Conservation (phyloP, 2,113 vertebrate genomes). For the Petromus typicus region DNA sequence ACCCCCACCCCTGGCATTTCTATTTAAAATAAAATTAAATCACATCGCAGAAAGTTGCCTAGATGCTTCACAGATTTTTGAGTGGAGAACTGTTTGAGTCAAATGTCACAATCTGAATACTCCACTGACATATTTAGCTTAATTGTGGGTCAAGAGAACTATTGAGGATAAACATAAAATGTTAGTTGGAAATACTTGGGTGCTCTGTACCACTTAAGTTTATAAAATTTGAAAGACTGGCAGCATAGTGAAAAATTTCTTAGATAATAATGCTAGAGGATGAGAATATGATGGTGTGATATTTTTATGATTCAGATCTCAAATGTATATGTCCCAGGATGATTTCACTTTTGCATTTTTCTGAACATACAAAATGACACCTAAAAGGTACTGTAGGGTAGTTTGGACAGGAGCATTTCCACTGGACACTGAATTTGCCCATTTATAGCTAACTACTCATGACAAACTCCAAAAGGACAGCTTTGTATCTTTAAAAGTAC, state of each 20-base stretch:
- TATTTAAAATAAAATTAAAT: slow-evolving; percentile 44
- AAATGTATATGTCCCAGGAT: background rate
- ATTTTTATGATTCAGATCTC: background rate
- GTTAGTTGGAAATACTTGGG: slow-evolving; percentile 15
- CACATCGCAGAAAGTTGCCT: background rate
- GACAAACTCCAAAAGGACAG: background rate
- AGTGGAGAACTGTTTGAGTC: slow-evolving; percentile 11
- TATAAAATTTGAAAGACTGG: background rate
- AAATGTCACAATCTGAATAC: slow-evolving; percentile 44
- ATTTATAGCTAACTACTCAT: background rate
- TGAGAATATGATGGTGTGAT: background rate
- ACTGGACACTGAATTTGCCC: background rate
- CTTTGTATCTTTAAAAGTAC: too few species aligned
- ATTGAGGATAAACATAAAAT: slow-evolving; percentile 52
- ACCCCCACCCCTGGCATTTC: background rate
- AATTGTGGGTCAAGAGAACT: slow-evolving; percentile 15
- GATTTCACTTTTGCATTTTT: slow-evolving; percentile 40
- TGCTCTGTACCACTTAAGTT: slow-evolving; percentile 27
- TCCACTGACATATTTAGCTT: slow-evolving; percentile 43
- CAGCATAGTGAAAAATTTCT: background rate
- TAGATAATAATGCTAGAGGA: background rate
- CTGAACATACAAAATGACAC: background rate
- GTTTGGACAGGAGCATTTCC: background rate
- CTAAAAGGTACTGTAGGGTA: background rate
- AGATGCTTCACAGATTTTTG: slow-evolving; percentile 44